phyloP scores from a whole-genome alignment of 2,797 vertebrate genomes.

The Salmo trutta region DNA sequence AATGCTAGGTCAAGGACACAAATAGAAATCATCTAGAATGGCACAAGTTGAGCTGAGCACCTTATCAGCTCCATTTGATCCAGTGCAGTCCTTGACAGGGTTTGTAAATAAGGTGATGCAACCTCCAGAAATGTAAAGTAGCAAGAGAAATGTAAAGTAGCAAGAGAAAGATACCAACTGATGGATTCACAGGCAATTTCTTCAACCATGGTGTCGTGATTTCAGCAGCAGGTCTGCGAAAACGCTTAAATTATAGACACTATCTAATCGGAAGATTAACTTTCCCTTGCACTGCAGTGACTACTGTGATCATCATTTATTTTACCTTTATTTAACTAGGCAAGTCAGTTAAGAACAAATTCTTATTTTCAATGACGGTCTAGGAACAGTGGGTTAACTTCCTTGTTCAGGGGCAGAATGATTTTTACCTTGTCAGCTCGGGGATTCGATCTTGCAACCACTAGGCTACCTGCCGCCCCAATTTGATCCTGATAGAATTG shows the following conservation, averaged over 20 bases:
- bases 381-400: too few species aligned
- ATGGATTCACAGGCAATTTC: background rate
- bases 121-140: conserved; percentile 9
- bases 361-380: too few species aligned
- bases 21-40: background rate
- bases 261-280: background rate
- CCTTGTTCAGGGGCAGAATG: too few species aligned
- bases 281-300: background rate
- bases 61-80: conserved; percentile 9
- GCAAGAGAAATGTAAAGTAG: background rate
- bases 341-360: too few species aligned
- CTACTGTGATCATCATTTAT: background rate
- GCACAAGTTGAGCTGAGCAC: background rate
- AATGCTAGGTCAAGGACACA: conserved; percentile 5
- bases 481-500: background rate
- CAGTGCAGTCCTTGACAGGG: conserved; percentile 7
- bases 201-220: background rate
- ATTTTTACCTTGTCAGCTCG: too few species aligned
- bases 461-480: too few species aligned
- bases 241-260: background rate
- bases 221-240: background rate
- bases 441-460: too few species aligned
- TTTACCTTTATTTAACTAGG: too few species aligned
- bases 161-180: background rate
- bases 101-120: conserved; percentile 28